Percentiles rank a stretch among this genome's conserved stretches.
These are phyloP conservation scores for Baccha elongata DNA, from an alignment of 2,888 invertebrate genomes.

Conservation along the genomic window DNA sequence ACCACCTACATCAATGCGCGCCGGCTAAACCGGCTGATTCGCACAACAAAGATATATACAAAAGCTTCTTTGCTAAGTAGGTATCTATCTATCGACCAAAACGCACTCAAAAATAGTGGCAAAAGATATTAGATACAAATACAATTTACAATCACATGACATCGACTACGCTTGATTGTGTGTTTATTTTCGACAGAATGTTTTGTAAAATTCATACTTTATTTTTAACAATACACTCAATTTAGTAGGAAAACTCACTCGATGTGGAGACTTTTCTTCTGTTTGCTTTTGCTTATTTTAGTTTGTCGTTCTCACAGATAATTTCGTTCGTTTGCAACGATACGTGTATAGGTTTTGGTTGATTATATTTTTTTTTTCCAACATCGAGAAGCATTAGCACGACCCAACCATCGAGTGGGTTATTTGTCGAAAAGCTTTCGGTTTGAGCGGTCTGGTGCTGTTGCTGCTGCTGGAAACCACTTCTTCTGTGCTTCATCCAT, in stretches of 20 bases:
- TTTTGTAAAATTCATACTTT: constrained; percentile 1
- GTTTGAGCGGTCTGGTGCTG: constrained; percentile 79
- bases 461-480: constrained; percentile 58
- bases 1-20: constrained; percentile 35
- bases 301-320: constrained; percentile 36
- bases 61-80: constrained; percentile 26
- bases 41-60: constrained; percentile 14
- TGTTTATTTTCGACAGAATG: constrained; percentile 34
- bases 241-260: constrained; percentile 34
- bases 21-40: constrained; percentile 64
- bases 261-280: constrained; percentile 52
- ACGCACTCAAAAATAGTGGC: constrained; percentile 54
- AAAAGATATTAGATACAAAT: constrained; percentile 60
- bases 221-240: constrained; percentile 12
- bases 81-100: constrained; percentile 49
- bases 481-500: constrained; percentile 63
- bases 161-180: constrained; percentile 56
- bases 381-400: constrained; percentile 61
- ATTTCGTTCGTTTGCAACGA: background rate
- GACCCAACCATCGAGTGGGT: constrained; percentile 74
- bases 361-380: constrained; percentile 23
- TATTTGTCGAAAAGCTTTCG: constrained; percentile 81
- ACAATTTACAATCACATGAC: constrained; percentile 32
- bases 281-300: constrained; percentile 23
- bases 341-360: constrained; percentile 36